These are phyloP conservation scores for Homarus gammarus DNA, from an alignment of 2,888 invertebrate genomes.

Conservation along the genomic window DNA sequence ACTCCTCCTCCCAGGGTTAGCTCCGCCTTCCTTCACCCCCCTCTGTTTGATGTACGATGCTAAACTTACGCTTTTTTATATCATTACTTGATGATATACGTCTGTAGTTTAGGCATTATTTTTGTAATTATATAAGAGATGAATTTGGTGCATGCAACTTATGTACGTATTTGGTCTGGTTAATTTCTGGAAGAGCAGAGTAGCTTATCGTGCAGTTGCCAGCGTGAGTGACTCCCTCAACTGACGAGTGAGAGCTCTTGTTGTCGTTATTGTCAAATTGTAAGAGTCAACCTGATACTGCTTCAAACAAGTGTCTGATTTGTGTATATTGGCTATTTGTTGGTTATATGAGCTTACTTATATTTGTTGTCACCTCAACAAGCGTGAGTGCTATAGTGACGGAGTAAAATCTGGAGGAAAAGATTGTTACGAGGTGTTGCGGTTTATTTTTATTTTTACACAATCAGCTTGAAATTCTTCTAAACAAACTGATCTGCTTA, in stretches of 20 bases:
- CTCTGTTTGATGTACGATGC: constrained; percentile 48
- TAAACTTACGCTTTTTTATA: constrained; percentile 13
- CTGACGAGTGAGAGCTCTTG: constrained; percentile 32
- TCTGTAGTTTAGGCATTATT: not conserved
- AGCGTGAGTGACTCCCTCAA: constrained; percentile 50
- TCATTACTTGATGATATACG: constrained; percentile 11
- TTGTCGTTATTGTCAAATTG: constrained; percentile 71
- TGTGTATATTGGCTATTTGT: constrained; percentile 11
- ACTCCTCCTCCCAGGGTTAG: constrained; percentile 31
- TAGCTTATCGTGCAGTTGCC: constrained; percentile 26
- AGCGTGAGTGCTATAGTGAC: not conserved
- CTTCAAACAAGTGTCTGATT: constrained; percentile 43
- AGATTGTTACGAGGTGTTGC: too few relatives aligned
- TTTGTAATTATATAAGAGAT: constrained; percentile 18
- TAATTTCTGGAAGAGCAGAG: not conserved
- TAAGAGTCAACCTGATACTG: not conserved
- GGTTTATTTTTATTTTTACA: too few relatives aligned
- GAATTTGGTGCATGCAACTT: constrained; percentile 1
- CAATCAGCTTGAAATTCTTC: too few relatives aligned
- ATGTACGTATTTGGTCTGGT: not conserved
- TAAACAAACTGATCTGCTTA: too few relatives aligned
- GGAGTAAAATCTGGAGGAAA: not conserved
- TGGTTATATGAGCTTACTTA: not conserved
- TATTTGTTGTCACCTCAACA: not conserved
- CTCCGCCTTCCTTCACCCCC: constrained; percentile 30